Evolutionary conservation across 2,113 vertebrate genomes (phyloP).

Genomic region (Gambusia affinis): DNA sequence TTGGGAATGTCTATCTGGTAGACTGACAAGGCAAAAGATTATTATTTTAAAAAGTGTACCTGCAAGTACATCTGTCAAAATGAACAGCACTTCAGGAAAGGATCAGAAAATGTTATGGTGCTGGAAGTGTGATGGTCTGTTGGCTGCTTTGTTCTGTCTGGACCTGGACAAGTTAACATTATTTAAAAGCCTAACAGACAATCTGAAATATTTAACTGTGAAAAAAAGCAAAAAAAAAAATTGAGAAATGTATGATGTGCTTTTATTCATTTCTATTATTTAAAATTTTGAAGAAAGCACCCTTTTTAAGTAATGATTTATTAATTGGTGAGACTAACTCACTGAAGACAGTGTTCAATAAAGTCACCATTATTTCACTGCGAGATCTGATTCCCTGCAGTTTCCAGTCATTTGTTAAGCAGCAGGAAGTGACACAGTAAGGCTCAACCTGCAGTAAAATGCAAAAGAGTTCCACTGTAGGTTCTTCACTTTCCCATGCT

Average conservation of each 20-base stretch:
- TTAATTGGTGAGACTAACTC: conserved; percentile 47
- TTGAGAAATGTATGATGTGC: no score
- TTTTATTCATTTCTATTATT: no score
- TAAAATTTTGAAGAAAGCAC: neutral
- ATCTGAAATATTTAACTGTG: neutral
- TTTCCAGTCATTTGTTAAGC: conserved; percentile 68
- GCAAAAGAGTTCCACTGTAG: conserved; percentile 32
- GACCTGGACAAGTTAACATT: neutral
- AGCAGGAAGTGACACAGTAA: conserved; percentile 61
- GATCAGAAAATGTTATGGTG: no score
- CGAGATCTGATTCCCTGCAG: conserved; percentile 45
- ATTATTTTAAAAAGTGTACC: neutral
- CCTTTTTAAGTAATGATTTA: conserved; percentile 55
- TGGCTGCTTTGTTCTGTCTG: no score
- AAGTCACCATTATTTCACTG: conserved; percentile 33
- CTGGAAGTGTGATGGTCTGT: neutral
- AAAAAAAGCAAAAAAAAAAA: neutral
- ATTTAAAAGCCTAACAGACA: neutral
- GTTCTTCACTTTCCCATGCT: conserved; percentile 37
- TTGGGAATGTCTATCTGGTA: neutral
- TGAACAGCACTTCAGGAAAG: neutral
- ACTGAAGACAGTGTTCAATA: conserved; percentile 33
- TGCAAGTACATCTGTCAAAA: neutral
- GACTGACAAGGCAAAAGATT: neutral
- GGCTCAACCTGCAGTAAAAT: conserved; percentile 58